A percentile compares a stretch with the other conserved stretches of the same genome.
phyloP scores from a whole-genome alignment of 2,797 vertebrate species.

The Chiloscyllium punctatum region DNA sequence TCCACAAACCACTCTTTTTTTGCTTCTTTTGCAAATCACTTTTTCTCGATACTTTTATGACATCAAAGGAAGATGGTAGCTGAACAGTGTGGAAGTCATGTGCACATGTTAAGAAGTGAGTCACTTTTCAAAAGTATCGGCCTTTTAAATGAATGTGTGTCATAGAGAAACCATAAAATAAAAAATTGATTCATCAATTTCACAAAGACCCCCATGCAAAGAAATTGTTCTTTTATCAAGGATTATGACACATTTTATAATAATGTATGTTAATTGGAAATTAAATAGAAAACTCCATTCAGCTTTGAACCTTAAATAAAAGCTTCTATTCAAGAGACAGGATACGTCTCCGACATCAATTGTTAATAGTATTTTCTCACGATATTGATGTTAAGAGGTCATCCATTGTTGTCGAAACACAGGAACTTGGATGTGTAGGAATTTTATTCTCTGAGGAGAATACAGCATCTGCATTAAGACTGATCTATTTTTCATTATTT shows the following conservation, averaged over 20 bases:
- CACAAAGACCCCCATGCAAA: background rate
- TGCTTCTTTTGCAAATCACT: too few species aligned
- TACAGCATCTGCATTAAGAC: background rate
- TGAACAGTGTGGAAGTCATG: background rate
- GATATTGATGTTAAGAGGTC: background rate
- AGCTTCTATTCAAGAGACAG: background rate
- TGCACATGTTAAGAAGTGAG: background rate
- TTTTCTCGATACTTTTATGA: too few species aligned
- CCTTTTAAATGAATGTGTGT: background rate
- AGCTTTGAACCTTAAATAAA: background rate
- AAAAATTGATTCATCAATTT: background rate
- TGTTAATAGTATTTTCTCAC: background rate
- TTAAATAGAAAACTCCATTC: background rate
- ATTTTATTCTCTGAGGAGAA: background rate
- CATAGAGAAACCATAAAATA: background rate
- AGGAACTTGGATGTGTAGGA: background rate
- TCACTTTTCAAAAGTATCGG: background rate
- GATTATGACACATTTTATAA: background rate
- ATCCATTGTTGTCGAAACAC: constrained; percentile 23
- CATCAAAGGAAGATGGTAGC: too few species aligned
- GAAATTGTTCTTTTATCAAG: background rate
- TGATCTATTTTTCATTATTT: background rate
- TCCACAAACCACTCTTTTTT: too few species aligned
- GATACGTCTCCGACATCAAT: background rate
- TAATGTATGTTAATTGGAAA: background rate